Evolutionary conservation across 35 echinoderm and acorn worm species (phyloP), one percentile per base, ranked within the genome.

Genomic region (Apostichopus japonicus): DNA sequence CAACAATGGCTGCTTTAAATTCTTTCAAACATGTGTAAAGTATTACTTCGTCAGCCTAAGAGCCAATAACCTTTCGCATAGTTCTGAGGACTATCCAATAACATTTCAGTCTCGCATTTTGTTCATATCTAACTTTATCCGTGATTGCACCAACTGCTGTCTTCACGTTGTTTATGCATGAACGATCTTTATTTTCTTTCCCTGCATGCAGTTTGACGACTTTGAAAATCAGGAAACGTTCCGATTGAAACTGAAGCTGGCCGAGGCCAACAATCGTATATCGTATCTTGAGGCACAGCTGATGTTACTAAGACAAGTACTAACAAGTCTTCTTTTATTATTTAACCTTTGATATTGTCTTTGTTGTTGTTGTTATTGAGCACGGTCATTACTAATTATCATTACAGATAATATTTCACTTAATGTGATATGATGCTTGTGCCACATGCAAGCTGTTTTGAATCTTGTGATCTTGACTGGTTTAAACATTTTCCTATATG

Each of bases 231-330:
- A 89, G 17, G 86, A 89, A 89, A 54, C 67, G 7, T 89, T 91
- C 55, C 90, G 90, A 59, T 78, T 91, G 72, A 91, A 91, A 79
- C 52, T 91, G 90, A 91, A 91, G 90, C 90, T 91, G 90, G 77
- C 90, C 3, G 90, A 91, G 51, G 90, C 90, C 71, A 91, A 91
- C 90, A 79, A 58, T 67, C 71, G 54, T 67, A 91, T 91, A 13
- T 77, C 71, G 13, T n/a, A 79, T 58, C 90, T 91, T 54, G 90
- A 91, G 21, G 72, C 54, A 53, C 90, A 91, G 90, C 71, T 91
- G 5, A 79, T 78, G 76, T 65, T 77, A 65, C 53, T 91, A 53
- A 77, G n/a, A 91, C 33, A 78, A 91, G 90, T 91, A 91, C 90
- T 91, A 91, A 91, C 54, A 72, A 51, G 22, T 72, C 72, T 89